Evolutionary conservation across 2,888 invertebrate species (phyloP), one percentile per base, ranked within the genome.

Genomic region (Drosophila formosana): DNA sequence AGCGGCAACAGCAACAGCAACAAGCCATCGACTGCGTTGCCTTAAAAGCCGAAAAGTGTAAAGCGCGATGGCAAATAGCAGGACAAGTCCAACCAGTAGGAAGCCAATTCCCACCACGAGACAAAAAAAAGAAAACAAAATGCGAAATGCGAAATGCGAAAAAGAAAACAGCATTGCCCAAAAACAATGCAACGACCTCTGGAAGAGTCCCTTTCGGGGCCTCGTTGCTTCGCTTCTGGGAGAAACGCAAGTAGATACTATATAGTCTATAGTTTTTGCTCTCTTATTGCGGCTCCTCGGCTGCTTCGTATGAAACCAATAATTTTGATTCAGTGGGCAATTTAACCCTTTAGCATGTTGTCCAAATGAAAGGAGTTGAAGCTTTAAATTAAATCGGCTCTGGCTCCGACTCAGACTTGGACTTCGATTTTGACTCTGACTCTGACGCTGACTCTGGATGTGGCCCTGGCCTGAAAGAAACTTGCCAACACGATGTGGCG

Each of bases 251-350:
- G 50, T 60, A 45, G 67, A 73, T 55, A 61, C 60, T 41, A 26
- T n/a, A 37, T 37, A 37, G 37, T 34, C 9, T 34, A 37, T 37
- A 37, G 23, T 51, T 53, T 60, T 51, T 51, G 37, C 71, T 34
- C 51, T 57, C 56, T 63, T 47, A 7, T 49, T 63, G 46, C n/a
- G 47, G 37, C 28, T 49, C 25, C 9, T 50, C 32, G 32, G 25
- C 56, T 56, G 37, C 61, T 62, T 74, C 49, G 83, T 86, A 78
- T 82, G 90, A 90, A 92, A 91, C 91, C 91, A 91, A 91, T 92
- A 92, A 93, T 92, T 92, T 92, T 80, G 86, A 92, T 89, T 91
- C 92, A 93, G 91, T 92, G 91, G 89, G 90, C 91, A 92, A 92
- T 92, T 92, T 91, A 90, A 89, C 91, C 92, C 92, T 91, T 91